Evolutionary conservation across 2,888 invertebrate genomes (phyloP).

Genomic region (Platynereis dumerilii): DNA sequence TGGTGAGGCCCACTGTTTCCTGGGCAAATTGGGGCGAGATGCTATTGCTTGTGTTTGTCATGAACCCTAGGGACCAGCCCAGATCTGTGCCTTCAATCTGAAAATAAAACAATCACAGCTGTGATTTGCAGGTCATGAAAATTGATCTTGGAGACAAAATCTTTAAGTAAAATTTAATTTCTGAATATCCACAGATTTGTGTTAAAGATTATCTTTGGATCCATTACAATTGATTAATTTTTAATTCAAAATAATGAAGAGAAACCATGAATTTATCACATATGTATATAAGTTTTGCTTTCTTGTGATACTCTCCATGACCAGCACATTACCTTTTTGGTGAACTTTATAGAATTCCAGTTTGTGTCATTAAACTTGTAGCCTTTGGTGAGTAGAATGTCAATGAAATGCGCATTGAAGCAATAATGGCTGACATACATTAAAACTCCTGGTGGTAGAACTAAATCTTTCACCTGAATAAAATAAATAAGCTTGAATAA

Average conservation of each 20-base stretch:
- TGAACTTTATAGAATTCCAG: constrained; percentile 61
- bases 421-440: constrained; percentile 37
- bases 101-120: neutral
- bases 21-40: constrained; percentile 51
- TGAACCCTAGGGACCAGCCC: constrained; percentile 67
- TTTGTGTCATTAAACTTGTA: constrained; percentile 60
- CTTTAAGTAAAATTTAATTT: no score
- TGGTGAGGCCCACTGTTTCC: constrained; percentile 18
- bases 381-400: constrained; percentile 56
- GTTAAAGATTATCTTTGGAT: no score
- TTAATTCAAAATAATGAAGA: no score
- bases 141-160: no score
- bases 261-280: no score
- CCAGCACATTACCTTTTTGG: constrained; percentile 27
- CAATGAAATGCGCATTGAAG: constrained; percentile 59
- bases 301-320: no score
- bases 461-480: neutral
- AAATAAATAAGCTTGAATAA: neutral
- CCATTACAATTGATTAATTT: no score
- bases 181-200: no score
- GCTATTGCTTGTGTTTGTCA: constrained; percentile 64
- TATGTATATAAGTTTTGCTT: no score
- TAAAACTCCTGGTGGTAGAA: neutral
- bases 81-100: constrained; percentile 52
- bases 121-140: no score